phyloP scores from a whole-genome alignment of 2,888 invertebrate genomes.

The Pterostichus madidus region DNA sequence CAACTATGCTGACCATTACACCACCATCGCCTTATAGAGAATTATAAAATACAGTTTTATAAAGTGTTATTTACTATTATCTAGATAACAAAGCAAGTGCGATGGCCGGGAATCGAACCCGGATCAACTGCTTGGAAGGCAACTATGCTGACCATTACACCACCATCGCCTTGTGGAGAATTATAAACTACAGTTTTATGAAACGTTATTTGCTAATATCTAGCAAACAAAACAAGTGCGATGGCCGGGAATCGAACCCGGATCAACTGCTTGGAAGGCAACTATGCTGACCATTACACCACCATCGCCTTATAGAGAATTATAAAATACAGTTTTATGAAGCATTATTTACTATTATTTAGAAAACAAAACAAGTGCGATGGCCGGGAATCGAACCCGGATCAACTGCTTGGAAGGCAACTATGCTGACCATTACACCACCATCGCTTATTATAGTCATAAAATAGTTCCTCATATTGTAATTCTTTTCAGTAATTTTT shows the following conservation, averaged over 20 bases:
- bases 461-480: too few species aligned
- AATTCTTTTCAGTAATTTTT: too few species aligned
- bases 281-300: conserved; percentile 67
- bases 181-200: too few species aligned
- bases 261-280: conserved; percentile 67
- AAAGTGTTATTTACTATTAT: too few species aligned
- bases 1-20: conserved; percentile 67
- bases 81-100: conserved; percentile 21
- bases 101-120: conserved; percentile 67
- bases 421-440: conserved; percentile 67
- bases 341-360: too few species aligned
- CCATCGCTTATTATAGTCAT: conserved; percentile 46
- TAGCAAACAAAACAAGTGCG: conserved; percentile 35
- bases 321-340: too few species aligned
- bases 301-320: conserved; percentile 53
- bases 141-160: conserved; percentile 67
- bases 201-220: too few species aligned
- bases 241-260: conserved; percentile 67
- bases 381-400: conserved; percentile 67
- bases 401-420: conserved; percentile 67
- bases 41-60: neutral
- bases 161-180: conserved; percentile 54
- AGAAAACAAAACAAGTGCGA: conserved; percentile 47
- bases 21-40: conserved; percentile 61
- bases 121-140: conserved; percentile 67